These are phyloP conservation scores for Lamprotornis superbus DNA, from an alignment of 2,113 vertebrate genomes.

Conservation along the genomic window DNA sequence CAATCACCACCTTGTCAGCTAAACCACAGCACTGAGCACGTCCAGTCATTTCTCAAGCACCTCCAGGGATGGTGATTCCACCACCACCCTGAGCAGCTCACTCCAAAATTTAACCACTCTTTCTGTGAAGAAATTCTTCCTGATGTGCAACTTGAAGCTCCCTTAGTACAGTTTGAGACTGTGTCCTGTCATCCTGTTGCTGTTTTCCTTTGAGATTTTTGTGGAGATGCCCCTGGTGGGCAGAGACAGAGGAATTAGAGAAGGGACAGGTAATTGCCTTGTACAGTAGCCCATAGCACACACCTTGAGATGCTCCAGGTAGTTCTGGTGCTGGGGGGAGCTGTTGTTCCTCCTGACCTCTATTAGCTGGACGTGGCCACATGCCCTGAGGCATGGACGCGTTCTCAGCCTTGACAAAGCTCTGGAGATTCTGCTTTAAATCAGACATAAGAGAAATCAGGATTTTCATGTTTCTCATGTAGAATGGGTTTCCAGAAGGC, in stretches of 20 bases:
- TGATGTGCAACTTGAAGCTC: background rate
- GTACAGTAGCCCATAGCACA: background rate
- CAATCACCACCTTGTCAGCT: background rate
- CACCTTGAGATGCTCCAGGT: background rate
- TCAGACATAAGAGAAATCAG: background rate
- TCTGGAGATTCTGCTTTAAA: background rate
- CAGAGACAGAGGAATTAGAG: background rate
- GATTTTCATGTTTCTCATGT: background rate
- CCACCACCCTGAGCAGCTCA: background rate
- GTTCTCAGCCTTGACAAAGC: background rate
- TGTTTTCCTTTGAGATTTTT: background rate
- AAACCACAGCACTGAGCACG: background rate
- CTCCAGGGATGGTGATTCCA: background rate
- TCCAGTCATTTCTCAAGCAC: background rate
- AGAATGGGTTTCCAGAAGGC: background rate
- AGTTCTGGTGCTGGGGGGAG: background rate
- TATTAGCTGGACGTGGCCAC: background rate
- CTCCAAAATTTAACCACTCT: background rate
- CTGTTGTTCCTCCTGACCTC: background rate
- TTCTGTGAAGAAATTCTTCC: background rate
- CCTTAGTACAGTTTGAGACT: background rate
- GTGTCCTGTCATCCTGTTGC: background rate
- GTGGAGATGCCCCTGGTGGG: background rate
- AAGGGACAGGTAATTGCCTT: background rate
- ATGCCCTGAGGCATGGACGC: rapidly evolving